Percentiles rank a stretch among this genome's conserved stretches.
Evolutionary conservation across 2,113 vertebrate genomes (phyloP).

Genomic region (Kryptolebias marmoratus): DNA sequence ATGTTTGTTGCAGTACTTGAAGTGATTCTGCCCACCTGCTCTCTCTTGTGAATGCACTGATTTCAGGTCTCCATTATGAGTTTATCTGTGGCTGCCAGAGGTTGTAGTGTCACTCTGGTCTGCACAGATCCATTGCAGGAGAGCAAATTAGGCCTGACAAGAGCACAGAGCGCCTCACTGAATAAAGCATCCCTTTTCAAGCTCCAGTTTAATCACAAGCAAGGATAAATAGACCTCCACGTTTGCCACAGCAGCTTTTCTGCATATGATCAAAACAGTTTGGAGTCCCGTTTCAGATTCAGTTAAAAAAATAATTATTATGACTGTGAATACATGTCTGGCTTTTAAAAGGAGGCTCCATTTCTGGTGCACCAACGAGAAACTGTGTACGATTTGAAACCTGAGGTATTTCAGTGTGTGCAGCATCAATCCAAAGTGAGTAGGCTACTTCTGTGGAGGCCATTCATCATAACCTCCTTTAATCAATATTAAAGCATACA

Average conservation of each 20-base stretch:
- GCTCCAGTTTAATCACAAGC: slow-evolving; percentile 11
- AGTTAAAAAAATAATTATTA: slow-evolving; percentile 22
- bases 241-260: slow-evolving; percentile 16
- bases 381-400: slow-evolving; percentile 24
- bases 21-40: slow-evolving; percentile 36
- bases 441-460: slow-evolving; percentile 9
- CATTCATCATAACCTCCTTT: slow-evolving; percentile 50
- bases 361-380: neutral
- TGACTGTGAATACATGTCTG: neutral
- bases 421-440: slow-evolving; percentile 39
- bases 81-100: slow-evolving; percentile 63
- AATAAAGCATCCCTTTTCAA: slow-evolving; percentile 43
- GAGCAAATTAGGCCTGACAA: slow-evolving; percentile 67
- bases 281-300: slow-evolving; percentile 26
- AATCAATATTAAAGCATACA: slow-evolving; percentile 56
- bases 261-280: slow-evolving; percentile 25
- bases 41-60: slow-evolving; percentile 13
- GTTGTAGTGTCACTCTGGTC: slow-evolving; percentile 53
- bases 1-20: slow-evolving; percentile 4
- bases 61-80: slow-evolving; percentile 45
- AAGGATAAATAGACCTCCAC: slow-evolving; percentile 29
- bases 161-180: slow-evolving; percentile 39
- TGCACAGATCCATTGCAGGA: slow-evolving; percentile 52
- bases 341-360: neutral
- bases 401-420: slow-evolving; percentile 12